Percentiles rank a stretch among this genome's conserved stretches.
These are phyloP conservation scores for Scatophagus argus DNA, from an alignment of 2,113 vertebrate species.

Conservation along the genomic window DNA sequence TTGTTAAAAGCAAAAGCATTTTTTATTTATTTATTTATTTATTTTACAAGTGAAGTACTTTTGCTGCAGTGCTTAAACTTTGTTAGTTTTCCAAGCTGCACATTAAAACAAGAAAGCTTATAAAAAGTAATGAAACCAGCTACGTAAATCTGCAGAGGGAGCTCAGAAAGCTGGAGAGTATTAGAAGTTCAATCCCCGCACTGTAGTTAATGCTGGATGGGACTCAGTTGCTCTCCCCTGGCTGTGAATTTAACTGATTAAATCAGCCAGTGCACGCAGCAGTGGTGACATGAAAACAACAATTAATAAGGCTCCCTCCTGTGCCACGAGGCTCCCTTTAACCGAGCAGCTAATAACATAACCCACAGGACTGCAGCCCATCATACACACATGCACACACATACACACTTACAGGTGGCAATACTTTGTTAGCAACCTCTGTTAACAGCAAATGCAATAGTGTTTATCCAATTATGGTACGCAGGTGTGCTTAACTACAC, in stretches of 20 bases:
- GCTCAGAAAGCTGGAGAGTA: conserved; percentile 74
- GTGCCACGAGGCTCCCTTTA: conserved; percentile 84
- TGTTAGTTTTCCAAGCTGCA: conserved; percentile 72
- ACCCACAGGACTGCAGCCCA: conserved; percentile 79
- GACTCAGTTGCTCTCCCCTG: conserved; percentile 78
- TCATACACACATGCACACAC: conserved; percentile 71
- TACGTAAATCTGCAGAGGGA: conserved; percentile 74
- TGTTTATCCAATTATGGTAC: conserved; percentile 39
- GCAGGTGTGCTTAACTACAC: conserved; percentile 21
- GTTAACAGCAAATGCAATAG: conserved; percentile 53
- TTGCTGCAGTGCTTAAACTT: conserved; percentile 75
- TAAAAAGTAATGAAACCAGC: conserved; percentile 77
- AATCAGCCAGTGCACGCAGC: conserved; percentile 87
- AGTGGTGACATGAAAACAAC: conserved; percentile 89
- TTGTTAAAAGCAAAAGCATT: conserved; percentile 60
- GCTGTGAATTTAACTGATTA: conserved; percentile 91
- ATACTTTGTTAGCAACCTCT: conserved; percentile 61
- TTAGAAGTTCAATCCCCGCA: conserved; percentile 78
- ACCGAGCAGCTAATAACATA: conserved; percentile 91
- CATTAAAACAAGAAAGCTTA: conserved; percentile 76
- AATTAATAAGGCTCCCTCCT: conserved; percentile 89
- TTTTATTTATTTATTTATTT: too few species aligned
- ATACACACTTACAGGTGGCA: conserved; percentile 60
- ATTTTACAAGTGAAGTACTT: conserved; percentile 50
- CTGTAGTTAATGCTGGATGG: conserved; percentile 82